A percentile compares a stretch with the other conserved stretches of the same genome.
Conservation (phyloP, 1,140 invertebrate species). For the Pseudomyrmex sp. region DNA sequence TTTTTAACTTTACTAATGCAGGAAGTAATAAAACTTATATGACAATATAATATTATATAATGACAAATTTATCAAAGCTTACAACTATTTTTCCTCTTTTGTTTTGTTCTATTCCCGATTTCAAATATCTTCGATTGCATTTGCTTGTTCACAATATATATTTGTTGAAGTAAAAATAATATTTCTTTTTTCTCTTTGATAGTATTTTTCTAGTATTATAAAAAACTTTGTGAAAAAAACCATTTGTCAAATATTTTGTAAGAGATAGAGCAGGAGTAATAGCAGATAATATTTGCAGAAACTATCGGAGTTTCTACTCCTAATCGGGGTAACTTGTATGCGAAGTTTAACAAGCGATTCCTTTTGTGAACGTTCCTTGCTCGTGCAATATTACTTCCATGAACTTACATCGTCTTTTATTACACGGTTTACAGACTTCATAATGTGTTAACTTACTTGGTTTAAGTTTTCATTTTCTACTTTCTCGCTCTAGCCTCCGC, state of each 20-base stretch:
- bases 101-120: constrained; percentile 49
- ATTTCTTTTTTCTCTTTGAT: constrained; percentile 38
- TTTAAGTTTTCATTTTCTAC: constrained; percentile 44
- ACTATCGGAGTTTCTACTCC: no score
- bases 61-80: constrained; percentile 33
- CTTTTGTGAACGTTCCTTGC: constrained; percentile 21
- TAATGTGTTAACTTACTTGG: constrained; percentile 48
- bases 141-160: constrained; percentile 62
- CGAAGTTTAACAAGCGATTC: neutral
- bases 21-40: no score
- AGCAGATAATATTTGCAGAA: constrained; percentile 1
- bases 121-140: constrained; percentile 38
- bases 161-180: constrained; percentile 39
- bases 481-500: neutral
- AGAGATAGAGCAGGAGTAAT: neutral
- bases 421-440: constrained; percentile 57
- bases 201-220: constrained; percentile 4
- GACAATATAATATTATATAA: neutral
- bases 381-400: constrained; percentile 45
- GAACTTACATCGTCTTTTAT: constrained; percentile 56
- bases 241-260: neutral
- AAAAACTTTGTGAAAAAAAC: neutral
- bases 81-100: constrained; percentile 63
- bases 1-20: no score
- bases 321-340: neutral